Percentiles rank a stretch among this genome's conserved stretches.
These are phyloP conservation scores for Merops nubicus DNA, from an alignment of 2,113 vertebrate genomes.

Conservation along the genomic window DNA sequence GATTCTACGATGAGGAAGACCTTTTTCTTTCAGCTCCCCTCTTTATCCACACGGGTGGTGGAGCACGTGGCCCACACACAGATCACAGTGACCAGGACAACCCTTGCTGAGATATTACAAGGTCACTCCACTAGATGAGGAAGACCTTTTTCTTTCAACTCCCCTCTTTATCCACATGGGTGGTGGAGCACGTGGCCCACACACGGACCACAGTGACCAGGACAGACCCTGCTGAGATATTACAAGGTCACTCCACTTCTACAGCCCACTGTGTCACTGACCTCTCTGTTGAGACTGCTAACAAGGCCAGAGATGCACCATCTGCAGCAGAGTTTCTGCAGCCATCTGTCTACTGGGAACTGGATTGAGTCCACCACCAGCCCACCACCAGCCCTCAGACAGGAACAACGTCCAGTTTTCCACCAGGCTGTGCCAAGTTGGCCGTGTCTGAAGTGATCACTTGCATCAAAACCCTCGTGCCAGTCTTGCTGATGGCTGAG, in stretches of 20 bases:
- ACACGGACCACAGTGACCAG: not conserved
- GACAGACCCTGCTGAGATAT: not conserved
- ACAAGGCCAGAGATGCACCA: conserved; percentile 40
- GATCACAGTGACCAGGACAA: not conserved
- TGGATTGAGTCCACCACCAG: conserved; percentile 50
- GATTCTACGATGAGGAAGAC: no score
- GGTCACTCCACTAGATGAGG: conserved; percentile 19
- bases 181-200: not conserved
- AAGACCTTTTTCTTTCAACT: not conserved
- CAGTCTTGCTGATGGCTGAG: not conserved
- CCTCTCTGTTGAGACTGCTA: conserved; percentile 19
- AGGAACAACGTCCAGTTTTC: not conserved
- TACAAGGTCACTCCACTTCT: conserved; percentile 13
- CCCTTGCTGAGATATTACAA: not conserved
- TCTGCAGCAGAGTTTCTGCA: conserved; percentile 39
- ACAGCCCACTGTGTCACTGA: conserved; percentile 25
- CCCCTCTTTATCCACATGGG: not conserved
- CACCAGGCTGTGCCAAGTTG: not conserved
- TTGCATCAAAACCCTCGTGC: not conserved
- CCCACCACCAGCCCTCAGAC: conserved; percentile 48
- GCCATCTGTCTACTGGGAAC: conserved; percentile 57
- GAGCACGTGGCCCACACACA: not conserved
- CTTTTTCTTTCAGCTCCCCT: not conserved
- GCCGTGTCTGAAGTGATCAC: not conserved
- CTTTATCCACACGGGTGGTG: not conserved